Evolutionary conservation across 2,113 vertebrate species (phyloP).

Genomic region (Excalfactoria chinensis): DNA sequence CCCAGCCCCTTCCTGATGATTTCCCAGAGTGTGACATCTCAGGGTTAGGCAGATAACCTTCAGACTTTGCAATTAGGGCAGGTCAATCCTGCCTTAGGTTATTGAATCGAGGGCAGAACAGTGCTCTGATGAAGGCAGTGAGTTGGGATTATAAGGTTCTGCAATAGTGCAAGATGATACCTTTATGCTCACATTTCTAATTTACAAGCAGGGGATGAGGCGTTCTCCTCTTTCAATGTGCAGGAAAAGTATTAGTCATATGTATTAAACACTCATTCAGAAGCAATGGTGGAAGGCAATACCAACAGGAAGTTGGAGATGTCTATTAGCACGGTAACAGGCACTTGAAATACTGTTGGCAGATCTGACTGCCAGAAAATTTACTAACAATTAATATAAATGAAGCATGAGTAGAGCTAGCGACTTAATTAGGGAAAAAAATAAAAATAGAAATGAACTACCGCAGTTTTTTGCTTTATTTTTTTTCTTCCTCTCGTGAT

Average conservation of each 20-base stretch:
- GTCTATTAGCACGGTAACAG: neutral
- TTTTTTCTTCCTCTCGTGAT: neutral
- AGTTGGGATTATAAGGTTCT: neutral
- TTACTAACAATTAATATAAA: slow-evolving; percentile 5
- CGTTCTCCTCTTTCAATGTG: neutral
- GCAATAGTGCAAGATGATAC: neutral
- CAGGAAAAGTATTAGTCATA: neutral
- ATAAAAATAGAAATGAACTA: neutral
- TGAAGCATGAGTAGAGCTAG: neutral
- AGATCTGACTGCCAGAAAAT: slow-evolving; percentile 10
- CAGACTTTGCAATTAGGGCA: neutral
- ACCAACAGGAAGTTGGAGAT: neutral
- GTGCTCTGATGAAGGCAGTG: neutral
- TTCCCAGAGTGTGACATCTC: neutral
- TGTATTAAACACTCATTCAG: neutral
- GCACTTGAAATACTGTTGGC: neutral
- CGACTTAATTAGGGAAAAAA: neutral
- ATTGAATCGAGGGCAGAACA: neutral
- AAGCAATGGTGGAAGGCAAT: neutral
- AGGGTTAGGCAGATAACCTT: neutral
- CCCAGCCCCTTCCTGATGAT: neutral
- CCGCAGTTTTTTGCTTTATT: neutral
- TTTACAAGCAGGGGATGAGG: neutral
- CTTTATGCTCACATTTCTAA: neutral
- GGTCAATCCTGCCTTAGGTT: neutral